Evolutionary conservation across 2,797 vertebrate genomes (phyloP), one percentile per base, ranked within the genome.

Genomic region (Tragopan temminckii): DNA sequence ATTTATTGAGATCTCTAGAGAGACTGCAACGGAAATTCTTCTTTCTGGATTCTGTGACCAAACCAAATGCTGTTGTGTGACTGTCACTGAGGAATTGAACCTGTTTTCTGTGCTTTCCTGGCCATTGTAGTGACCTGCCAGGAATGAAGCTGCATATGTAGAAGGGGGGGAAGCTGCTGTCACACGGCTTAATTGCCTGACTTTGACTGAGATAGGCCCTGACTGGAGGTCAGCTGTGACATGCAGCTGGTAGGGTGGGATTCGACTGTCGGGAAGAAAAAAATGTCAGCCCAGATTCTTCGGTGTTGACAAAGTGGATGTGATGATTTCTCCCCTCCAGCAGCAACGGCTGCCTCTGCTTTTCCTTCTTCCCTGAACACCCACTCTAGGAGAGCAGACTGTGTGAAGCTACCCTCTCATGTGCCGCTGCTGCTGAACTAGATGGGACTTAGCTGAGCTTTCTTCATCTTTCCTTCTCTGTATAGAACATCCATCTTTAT

Each of bases 191-290:
- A 88, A 48, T 69, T 0, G 2, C 45, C 57, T 95, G 48, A 36
- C 2, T 1, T 87, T 83, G 81, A 95, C 70, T 93, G 85, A 82
- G 70, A 79, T 93, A 43, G 84, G 71, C 81, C 75, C 70, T 89
- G 89, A 87, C 86, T 87, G 72, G 88, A 88, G 81, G 86, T 95
- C 93, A 95, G 90, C 81, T 91, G 76, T 96, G 95, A 95, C 77
- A 45, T 96, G 93, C 91, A 95, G 95, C 91, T 94, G 92, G 92
- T 91, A 81, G 91, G 89, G 92, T 96, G 94, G 94, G 82, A 96
- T 93, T 96, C 1, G 24, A 94, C 91, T 91, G 71, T 83, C 76
- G 85, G 85, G 89, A 95, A 94, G 89, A 89, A 82, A 93, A 90
- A 92, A 88, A 84, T 19, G 85, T 94, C 94, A 94, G 75, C 83